Conservation (phyloP, 1,140 invertebrate species). For the Zaprionus lachaisei region DNA sequence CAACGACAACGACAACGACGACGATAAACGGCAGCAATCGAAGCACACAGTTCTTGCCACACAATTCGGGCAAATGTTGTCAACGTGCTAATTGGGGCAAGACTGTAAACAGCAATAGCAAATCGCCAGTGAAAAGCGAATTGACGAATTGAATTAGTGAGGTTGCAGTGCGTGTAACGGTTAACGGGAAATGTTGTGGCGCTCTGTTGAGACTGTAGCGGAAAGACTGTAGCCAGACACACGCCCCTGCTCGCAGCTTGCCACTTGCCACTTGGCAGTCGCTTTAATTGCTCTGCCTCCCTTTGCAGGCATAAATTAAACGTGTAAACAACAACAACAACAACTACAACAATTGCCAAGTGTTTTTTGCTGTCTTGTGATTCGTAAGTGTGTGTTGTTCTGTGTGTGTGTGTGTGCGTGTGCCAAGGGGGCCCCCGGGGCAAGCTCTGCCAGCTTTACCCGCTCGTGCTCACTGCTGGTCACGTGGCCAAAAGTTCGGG, state of each 20-base stretch:
- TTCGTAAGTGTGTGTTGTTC: conserved; percentile 4
- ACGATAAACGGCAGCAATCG: conserved; percentile 2
- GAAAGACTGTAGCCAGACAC: not conserved
- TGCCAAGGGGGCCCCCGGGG: not conserved
- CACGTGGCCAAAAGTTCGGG: conserved; percentile 68
- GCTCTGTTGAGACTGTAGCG: not conserved
- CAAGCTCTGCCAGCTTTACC: conserved; percentile 29
- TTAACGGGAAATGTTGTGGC: not conserved
- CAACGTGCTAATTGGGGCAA: conserved; percentile 24
- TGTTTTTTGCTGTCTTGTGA: conserved; percentile 27
- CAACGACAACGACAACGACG: conserved; percentile 6
- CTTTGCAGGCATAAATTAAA: conserved; percentile 62
- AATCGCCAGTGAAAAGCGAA: conserved; percentile 1
- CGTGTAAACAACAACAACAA: conserved; percentile 28
- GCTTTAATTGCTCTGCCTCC: conserved; percentile 62
- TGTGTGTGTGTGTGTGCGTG: conserved; percentile 28
- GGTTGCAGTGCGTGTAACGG: not conserved
- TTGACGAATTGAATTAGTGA: not conserved
- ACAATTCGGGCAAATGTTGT: not conserved
- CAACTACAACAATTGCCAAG: conserved; percentile 37
- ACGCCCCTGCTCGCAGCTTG: not conserved
- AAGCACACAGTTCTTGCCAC: not conserved
- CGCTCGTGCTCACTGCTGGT: conserved; percentile 61
- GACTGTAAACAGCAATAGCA: not conserved
- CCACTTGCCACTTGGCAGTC: conserved; percentile 11